phyloP scores from a whole-genome alignment of 2,797 vertebrate genomes.

The Cyclura pinguis region DNA sequence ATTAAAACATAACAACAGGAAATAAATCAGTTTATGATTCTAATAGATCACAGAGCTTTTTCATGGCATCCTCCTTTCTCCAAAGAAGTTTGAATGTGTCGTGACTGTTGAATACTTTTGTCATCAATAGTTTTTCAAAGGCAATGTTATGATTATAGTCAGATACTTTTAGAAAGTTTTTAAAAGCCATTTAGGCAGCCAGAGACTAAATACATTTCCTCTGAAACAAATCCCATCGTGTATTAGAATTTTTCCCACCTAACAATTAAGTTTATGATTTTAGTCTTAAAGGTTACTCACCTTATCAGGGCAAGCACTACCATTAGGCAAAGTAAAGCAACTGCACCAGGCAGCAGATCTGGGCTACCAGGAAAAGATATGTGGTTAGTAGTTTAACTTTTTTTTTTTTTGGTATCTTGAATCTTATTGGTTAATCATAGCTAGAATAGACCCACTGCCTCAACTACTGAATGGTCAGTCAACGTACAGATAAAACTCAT shows the following conservation, averaged over 20 bases:
- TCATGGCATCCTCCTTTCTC: background rate
- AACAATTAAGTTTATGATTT: background rate
- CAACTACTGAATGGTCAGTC: background rate
- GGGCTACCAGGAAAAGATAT: background rate
- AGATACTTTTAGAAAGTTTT: background rate
- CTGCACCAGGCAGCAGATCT: background rate
- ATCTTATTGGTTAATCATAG: background rate
- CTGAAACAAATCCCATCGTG: background rate
- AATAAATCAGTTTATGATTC: background rate
- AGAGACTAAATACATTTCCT: background rate
- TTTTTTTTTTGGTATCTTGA: background rate
- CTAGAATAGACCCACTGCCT: background rate
- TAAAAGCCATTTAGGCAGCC: background rate
- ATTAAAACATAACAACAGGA: slow-evolving; percentile 1
- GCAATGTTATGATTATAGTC: background rate
- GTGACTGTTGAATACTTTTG: slow-evolving; percentile 16
- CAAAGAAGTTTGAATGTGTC: background rate
- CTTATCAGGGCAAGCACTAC: background rate
- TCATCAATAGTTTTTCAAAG: background rate
- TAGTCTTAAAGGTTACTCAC: background rate
- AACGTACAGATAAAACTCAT: background rate
- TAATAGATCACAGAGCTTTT: background rate
- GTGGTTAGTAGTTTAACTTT: background rate
- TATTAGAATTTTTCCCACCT: background rate
- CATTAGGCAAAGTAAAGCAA: no score